Base-by-base conservation (phyloP, 2,797 vertebrate species). In the Lacerta bilineata region DNA sequence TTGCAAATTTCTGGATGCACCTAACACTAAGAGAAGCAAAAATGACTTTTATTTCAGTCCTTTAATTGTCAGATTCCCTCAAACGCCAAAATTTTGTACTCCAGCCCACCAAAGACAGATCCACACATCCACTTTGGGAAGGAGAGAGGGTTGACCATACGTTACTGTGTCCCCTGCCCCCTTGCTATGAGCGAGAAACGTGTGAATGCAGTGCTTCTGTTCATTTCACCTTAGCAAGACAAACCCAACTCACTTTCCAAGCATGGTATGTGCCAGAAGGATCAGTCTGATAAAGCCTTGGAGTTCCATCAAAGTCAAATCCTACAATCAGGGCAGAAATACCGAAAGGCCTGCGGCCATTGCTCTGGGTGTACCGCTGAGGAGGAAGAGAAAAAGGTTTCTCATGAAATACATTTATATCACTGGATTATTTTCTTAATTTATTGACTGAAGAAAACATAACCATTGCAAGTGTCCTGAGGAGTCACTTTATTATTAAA, bases 181-280 rank as follows among this genome's bases (percentile, higher is more conserved):
- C 50, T 55, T 55, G 66, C 69, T 41, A 71, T 25, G 43, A 23
- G 41, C 75, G 13, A 23, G 4, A 17, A 2, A 27, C 6, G 20
- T 15, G 6, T 36, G 36, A 23, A n/a, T 29, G 15, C 18, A 74
- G 27, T 29, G n/a, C 15, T 74, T 61, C 43, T 46, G n/a, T 80
- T 72, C 9, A 5, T 2, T 29, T 27, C 55, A 2, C 18, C 18
- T 80, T 78, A 33, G 0, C 1, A n/a, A 8, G n/a, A 43, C 74
- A 39, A 66, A 8, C 50, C 1, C 8, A 69, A 85, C 96, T 95
- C 94, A 98, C 98, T 97, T 98, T 98, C 98, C 98, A 98, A 43
- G 98, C 98, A 0, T 98, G 98, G 94, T 98, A 98, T 0, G 98
- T 98, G 59, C 98, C 98, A 0, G 98, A 98, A 20, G 98, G 98